Conservation (phyloP, 37 sponge, comb jelly and placozoan species). For the Dysidea cf. avara region DNA sequence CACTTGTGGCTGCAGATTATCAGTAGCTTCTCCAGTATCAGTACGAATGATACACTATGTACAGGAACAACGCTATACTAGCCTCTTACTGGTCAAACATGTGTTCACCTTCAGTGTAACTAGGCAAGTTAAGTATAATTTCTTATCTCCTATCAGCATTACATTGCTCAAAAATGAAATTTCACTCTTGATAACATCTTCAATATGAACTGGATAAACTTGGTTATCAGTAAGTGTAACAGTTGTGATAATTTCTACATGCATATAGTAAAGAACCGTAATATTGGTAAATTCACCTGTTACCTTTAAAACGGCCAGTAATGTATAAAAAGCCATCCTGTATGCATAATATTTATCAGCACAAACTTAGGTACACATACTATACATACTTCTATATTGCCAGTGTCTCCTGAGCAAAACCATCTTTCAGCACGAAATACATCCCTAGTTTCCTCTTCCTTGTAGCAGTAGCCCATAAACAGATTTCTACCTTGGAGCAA, state of each 20-base stretch:
- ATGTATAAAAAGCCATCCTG: constrained; percentile 66
- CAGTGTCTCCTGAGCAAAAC: constrained; percentile 92
- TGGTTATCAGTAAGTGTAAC: constrained; percentile 84
- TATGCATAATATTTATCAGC: no score
- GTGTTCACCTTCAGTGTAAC: no score
- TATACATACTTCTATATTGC: constrained; percentile 48
- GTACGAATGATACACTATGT: no score
- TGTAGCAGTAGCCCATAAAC: constrained; percentile 90
- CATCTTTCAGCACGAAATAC: constrained; percentile 83
- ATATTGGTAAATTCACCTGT: not conserved
- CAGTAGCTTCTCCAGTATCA: no score
- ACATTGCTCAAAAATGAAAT: no score
- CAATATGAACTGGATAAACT: constrained; percentile 75
- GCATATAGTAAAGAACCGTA: no score
- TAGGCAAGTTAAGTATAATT: no score
- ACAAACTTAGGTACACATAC: not conserved
- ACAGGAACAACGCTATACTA: no score
- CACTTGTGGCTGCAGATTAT: no score
- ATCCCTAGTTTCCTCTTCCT: constrained; percentile 82
- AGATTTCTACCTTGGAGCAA: constrained; percentile 85
- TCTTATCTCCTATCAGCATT: no score
- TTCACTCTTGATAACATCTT: constrained; percentile 50
- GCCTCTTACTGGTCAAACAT: no score
- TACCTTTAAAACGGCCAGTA: constrained; percentile 77
- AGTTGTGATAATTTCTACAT: no score